phyloP scores from a whole-genome alignment of 2,888 invertebrate genomes.

The Drosophila maculinotata region DNA sequence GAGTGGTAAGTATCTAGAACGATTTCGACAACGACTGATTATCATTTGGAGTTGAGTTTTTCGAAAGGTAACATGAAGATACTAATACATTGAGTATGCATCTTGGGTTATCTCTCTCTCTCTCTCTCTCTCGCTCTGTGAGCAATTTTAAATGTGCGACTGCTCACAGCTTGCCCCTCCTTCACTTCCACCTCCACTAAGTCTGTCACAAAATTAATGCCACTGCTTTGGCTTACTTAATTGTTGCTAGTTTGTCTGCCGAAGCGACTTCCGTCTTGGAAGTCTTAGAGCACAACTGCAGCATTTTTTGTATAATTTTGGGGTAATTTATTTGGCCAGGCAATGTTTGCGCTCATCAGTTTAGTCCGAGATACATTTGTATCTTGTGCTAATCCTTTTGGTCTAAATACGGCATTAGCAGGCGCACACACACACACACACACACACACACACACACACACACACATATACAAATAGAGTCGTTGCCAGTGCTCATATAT shows the following conservation, averaged over 20 bases:
- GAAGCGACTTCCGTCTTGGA: slow-evolving; percentile 55
- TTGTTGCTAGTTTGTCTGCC: slow-evolving; percentile 66
- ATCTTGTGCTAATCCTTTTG: slow-evolving; percentile 73
- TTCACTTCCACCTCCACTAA: too few relatives aligned
- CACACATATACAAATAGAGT: slow-evolving; percentile 61
- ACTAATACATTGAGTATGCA: not conserved
- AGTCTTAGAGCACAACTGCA: slow-evolving; percentile 36
- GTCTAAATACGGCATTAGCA: slow-evolving; percentile 63
- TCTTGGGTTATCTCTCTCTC: slow-evolving; percentile 1
- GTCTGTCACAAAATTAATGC: slow-evolving; percentile 57
- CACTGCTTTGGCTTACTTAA: slow-evolving; percentile 64
- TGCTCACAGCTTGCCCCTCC: not conserved
- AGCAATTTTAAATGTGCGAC: not conserved
- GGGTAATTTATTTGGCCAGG: slow-evolving; percentile 63
- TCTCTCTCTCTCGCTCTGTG: not conserved
- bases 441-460: slow-evolving; percentile 8
- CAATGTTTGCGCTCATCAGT: slow-evolving; percentile 42
- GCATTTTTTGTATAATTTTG: slow-evolving; percentile 47
- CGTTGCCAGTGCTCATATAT: slow-evolving; percentile 53
- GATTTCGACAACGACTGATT: slow-evolving; percentile 43
- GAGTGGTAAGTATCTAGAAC: slow-evolving; percentile 24
- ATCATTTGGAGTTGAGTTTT: slow-evolving; percentile 24
- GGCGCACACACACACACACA: slow-evolving; percentile 15
- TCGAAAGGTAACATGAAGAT: slow-evolving; percentile 27
- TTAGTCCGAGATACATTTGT: slow-evolving; percentile 66